Evolutionary conservation across 2,888 invertebrate species (phyloP), one percentile per base, ranked within the genome.

Genomic region (Andrena minutula): DNA sequence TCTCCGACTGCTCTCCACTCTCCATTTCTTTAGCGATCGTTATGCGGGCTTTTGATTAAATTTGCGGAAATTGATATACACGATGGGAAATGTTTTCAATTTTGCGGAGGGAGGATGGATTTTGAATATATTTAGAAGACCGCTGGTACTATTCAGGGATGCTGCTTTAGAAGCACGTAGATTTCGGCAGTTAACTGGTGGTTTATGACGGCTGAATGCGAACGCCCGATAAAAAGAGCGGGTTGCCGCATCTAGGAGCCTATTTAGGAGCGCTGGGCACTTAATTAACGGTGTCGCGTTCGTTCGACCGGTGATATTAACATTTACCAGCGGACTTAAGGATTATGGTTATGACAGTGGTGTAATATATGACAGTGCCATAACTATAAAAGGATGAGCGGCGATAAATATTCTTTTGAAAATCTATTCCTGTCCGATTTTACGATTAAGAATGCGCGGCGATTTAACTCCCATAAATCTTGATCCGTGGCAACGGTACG

Each of bases 241-340:
- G 35, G 75, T 56, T 32, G 30, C 28, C 68, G 66, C 68, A 78
- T 68, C 26, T n/a, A 30, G 32, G 10, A 41, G 35, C 8, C 28
- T 16, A 12, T 8, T 16, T 35, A 8, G n/a, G 10, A 28, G 23
- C 8, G 41, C 35, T 65, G 12, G 30, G 75, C 56, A 64, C 75
- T 65, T 75, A 79, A 79, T 79, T 79, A 79, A 75, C 69, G 58
- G 56, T 58, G 69, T 64, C 64, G 32, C 64, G 49, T 70, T 64
- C 51, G 12, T n/a, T 58, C 10, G 23, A 28, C 49, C 30, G 56
- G 64, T 23, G 6, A 65, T 70, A 79, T 69, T 79, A 76, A 70
- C 69, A 64, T 64, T 58, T 35, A 28, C 32, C 49, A 7, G 56
- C 16, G 12, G 28, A 60, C 28, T 32, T 78, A 75, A 69, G 53